Evolutionary conservation across 2,888 invertebrate genomes (phyloP).

Genomic region (Noctua janthe): DNA sequence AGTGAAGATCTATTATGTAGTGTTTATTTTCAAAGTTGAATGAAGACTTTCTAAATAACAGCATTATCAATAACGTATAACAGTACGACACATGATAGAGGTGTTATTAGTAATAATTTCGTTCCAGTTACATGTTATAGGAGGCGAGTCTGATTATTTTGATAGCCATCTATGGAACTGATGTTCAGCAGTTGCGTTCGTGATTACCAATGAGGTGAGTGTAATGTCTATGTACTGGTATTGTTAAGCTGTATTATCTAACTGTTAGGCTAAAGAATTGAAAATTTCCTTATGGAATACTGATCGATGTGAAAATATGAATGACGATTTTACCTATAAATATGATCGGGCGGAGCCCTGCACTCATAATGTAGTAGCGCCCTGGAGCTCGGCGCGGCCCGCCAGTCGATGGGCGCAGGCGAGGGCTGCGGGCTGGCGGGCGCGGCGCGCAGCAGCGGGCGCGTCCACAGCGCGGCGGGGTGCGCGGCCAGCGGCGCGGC

Average conservation of each 20-base stretch:
- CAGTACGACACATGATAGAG: not conserved
- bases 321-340: constrained; percentile 73
- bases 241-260: too few relatives aligned
- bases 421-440: constrained; percentile 67
- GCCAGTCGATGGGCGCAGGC: constrained; percentile 78
- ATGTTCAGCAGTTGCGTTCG: too few relatives aligned
- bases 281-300: too few relatives aligned
- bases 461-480: constrained; percentile 93
- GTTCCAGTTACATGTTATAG: too few relatives aligned
- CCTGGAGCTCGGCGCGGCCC: constrained; percentile 59
- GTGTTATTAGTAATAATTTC: not conserved
- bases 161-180: too few relatives aligned
- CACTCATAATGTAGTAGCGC: constrained; percentile 82
- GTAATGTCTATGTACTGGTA: too few relatives aligned
- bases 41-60: not conserved
- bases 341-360: constrained; percentile 78
- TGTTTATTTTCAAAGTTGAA: not conserved
- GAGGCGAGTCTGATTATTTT: too few relatives aligned
- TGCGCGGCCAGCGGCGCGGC: constrained; percentile 95
- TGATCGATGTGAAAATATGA: too few relatives aligned
- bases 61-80: not conserved
- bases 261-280: too few relatives aligned
- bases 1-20: not conserved
- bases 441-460: constrained; percentile 90
- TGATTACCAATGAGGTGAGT: too few relatives aligned